These are phyloP conservation scores for Cheilosia scutellata DNA, from an alignment of 2,888 invertebrate genomes.

Conservation along the genomic window DNA sequence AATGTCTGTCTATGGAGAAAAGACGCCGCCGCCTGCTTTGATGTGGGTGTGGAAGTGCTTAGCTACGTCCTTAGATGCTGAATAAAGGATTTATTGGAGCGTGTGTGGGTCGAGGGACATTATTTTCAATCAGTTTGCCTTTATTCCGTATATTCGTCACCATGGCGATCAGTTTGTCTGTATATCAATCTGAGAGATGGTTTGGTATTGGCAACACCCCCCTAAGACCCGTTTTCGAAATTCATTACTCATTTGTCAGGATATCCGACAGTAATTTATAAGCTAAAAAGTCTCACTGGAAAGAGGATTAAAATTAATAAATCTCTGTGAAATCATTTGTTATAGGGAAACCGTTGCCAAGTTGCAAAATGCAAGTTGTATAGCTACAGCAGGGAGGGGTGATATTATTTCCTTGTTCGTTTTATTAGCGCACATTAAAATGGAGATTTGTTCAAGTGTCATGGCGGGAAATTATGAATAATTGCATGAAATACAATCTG, in stretches of 20 bases:
- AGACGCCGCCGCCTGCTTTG: slow-evolving; percentile 3
- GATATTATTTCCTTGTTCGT: no score
- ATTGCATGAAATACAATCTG: neutral
- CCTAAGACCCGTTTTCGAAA: slow-evolving; percentile 1
- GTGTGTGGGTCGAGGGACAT: slow-evolving; percentile 10
- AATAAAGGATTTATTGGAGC: slow-evolving; percentile 43
- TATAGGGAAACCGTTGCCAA: neutral
- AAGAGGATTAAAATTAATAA: slow-evolving; percentile 49
- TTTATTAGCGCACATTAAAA: neutral
- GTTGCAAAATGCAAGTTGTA: neutral
- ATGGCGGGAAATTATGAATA: neutral
- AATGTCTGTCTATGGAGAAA: slow-evolving; percentile 41
- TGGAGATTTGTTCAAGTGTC: neutral
- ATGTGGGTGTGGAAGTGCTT: slow-evolving; percentile 12
- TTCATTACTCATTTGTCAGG: slow-evolving; percentile 66
- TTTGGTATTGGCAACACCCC: neutral
- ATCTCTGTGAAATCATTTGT: slow-evolving; percentile 10
- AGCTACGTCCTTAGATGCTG: slow-evolving; percentile 18
- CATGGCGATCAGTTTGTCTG: slow-evolving; percentile 6
- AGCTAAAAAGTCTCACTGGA: slow-evolving; percentile 7
- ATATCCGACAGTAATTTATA: slow-evolving; percentile 64
- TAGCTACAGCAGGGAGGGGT: neutral
- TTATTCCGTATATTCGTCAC: neutral
- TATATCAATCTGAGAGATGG: neutral
- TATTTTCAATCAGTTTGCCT: slow-evolving; percentile 42